Conservation (phyloP, 2,888 invertebrate genomes). For the Hemicrepidius hirtus region DNA sequence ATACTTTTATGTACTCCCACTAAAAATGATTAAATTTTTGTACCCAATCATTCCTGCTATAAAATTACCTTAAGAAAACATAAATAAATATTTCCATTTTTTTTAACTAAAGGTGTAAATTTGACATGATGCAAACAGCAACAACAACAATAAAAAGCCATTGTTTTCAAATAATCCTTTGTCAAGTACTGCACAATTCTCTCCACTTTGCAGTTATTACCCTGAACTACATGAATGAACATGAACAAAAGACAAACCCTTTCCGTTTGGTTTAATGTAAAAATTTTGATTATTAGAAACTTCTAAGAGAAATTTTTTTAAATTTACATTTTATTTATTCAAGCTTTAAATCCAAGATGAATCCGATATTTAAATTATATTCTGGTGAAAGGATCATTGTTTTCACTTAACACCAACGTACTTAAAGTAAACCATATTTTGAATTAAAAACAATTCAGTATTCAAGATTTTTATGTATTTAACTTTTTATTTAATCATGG, state of each 20-base stretch:
- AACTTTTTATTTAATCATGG: too few species aligned
- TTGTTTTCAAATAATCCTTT: constrained; percentile 17
- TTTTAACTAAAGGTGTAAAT: background rate
- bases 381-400: background rate
- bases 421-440: too few species aligned
- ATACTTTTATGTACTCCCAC: too few species aligned
- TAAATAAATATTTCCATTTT: background rate
- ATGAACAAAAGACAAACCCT: constrained; percentile 17
- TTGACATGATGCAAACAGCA: constrained; percentile 6
- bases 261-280: constrained; percentile 16
- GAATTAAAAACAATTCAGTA: too few species aligned
- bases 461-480: too few species aligned
- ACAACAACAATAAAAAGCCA: constrained; percentile 17
- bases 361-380: background rate
- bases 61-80: background rate
- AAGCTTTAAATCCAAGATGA: background rate
- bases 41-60: background rate
- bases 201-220: constrained; percentile 18
- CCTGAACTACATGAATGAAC: background rate
- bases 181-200: constrained; percentile 15
- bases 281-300: constrained; percentile 1
- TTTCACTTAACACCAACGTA: too few species aligned
- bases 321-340: background rate
- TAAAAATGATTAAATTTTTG: too few species aligned
- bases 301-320: background rate